Evolutionary conservation across 1,140 invertebrate species (phyloP), one percentile per base, ranked within the genome.

Genomic region (Anoplolepis gracilipes): DNA sequence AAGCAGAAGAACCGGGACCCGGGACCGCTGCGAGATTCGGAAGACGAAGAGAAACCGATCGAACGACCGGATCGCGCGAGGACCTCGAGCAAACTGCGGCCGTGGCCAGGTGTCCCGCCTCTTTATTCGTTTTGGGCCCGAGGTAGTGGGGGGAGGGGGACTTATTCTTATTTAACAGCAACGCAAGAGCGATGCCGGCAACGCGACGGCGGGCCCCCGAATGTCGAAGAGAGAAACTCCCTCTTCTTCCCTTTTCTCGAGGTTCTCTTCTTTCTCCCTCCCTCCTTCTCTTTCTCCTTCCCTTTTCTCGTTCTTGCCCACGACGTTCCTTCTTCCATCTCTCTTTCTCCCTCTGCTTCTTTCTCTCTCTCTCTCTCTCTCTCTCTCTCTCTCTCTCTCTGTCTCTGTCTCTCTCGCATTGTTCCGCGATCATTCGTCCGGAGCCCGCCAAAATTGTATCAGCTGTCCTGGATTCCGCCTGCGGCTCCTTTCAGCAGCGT

Each of bases 401-500:
- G 42, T 53, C 89, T 88, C 86, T 87, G 77, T 86, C 22, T 59
- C 77, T 57, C 22, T 33, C 10, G 33, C 67, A 81, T 81, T 76
- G 59, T 62, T 61, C 69, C 70, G 42, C 42, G 85, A 78, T 86
- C 85, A 19, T 11, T 65, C 53, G 76, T 69, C 73, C 72, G 62
- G 86, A 92, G 70, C 92, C 93, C 94, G 93, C 93, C 94, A 93
- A 95, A 94, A 95, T 92, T 93, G 88, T 93, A 94, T 94, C 94
- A 94, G 93, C 94, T 94, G 93, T 94, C 93, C 92, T 92, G 92
- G 85, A 94, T 91, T 92, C 92, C 79, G 76, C 78, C 73, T 78
- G 53, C 25, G 62, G 59, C 84, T 55, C 28, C 76, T 88, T 90
- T 91, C 84, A 87, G 59, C 25, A 33, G 39, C n/a, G 33, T 55